Base-by-base conservation (phyloP, 92 coral and sea anemone genomes). In the Siderastrea radians region DNA sequence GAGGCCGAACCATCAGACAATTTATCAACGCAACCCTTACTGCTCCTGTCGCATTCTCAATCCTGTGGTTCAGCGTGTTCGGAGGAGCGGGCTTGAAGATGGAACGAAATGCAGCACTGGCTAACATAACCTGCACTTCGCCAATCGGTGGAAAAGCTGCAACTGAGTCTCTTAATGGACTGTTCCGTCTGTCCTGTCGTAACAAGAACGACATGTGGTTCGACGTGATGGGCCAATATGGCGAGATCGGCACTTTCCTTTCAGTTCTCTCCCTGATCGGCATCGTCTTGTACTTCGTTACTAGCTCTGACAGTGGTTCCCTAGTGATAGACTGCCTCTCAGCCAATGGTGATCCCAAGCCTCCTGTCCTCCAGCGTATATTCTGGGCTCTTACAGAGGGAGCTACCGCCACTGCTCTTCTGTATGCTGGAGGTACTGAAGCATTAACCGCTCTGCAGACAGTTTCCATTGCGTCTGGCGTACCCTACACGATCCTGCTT, bases 361-460 rank as follows among this genome's bases (percentile, higher is more conserved):
- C 98, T 15, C 98, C 99, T 38, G 88, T 96, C 53, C 84, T 85
- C 7, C 99, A 96, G 85, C 95, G 99, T 7, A 86, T 96, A 80
- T 96, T 96, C 84, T 96, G 99, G 99, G 99, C 99, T 70, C 81
- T 96, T 3, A 96, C 99, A 14, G 99, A 85, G 77, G 89, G 98
- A 1, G 98, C 98, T 3, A 90, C 93, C 3, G 98, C 98, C 13
- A 92, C 96, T n/a, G 98, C 95, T 15, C 92, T 96, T 64, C 90
- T 96, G 17, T 80, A 90, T 51, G 89, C 92, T n/a, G 98, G 96
- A 9, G 97, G 95, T 2, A 58, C 49, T 6, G 80, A 94, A 16
- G 98, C 98, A 6, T 84, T 96, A 57, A 85, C 77, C 45, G 97
- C 98, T 47, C 94, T 96, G 4, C 98, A 94, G 75, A 90, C 96